phyloP scores from a whole-genome alignment of 2,888 invertebrate genomes.

The Deilephila elpenor region DNA sequence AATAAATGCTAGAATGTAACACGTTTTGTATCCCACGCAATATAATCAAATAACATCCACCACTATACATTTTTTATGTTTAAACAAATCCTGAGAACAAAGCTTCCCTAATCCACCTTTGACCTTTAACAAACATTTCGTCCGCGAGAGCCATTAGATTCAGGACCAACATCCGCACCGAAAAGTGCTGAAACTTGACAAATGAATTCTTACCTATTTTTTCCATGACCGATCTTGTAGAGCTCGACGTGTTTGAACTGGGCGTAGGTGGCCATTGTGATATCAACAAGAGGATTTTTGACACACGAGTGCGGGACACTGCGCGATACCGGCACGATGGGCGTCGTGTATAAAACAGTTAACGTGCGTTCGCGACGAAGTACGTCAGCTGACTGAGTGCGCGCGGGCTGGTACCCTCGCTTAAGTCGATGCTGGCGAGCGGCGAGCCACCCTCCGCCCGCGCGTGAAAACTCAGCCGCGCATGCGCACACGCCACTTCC shows the following conservation, averaged over 20 bases:
- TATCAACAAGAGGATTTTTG: slow-evolving; percentile 57
- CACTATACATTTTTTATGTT: background rate
- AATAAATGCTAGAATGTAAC: no score
- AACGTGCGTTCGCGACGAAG: slow-evolving; percentile 64
- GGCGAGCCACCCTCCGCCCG: slow-evolving; percentile 75
- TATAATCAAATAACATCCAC: background rate
- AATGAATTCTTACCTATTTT: slow-evolving; percentile 89
- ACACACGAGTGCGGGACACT: slow-evolving; percentile 63
- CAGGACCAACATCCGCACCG: slow-evolving; percentile 61
- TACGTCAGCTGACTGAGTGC: slow-evolving; percentile 83
- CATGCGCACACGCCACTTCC: slow-evolving; percentile 70
- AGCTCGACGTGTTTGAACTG: slow-evolving; percentile 97
- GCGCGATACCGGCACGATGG: slow-evolving; percentile 54
- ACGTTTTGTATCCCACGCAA: background rate
- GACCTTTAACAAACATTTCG: slow-evolving; percentile 51
- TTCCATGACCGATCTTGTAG: slow-evolving; percentile 96
- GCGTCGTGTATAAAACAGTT: slow-evolving; percentile 37
- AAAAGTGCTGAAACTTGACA: slow-evolving; percentile 41
- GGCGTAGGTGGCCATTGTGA: slow-evolving; percentile 94
- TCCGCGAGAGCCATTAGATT: slow-evolving; percentile 40
- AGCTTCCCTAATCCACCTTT: slow-evolving; percentile 36
- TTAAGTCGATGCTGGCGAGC: slow-evolving; percentile 74
- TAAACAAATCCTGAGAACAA: background rate
- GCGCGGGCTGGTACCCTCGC: slow-evolving; percentile 74
- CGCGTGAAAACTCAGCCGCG: slow-evolving; percentile 67